Evolutionary conservation across 2,888 invertebrate species (phyloP), one percentile per base, ranked within the genome.

Genomic region (Campaea margaritaria): DNA sequence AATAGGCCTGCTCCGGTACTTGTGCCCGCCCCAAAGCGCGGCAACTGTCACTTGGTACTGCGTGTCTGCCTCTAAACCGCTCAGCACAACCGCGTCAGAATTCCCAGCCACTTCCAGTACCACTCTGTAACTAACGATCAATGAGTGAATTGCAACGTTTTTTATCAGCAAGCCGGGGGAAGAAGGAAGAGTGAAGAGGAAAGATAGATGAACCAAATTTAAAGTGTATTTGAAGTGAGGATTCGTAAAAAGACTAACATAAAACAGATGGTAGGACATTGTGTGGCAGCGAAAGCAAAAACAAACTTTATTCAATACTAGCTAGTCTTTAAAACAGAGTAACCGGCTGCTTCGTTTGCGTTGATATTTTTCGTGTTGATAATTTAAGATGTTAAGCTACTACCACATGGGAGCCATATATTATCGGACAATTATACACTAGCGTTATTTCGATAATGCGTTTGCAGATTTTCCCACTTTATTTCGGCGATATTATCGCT

Each of bases 21-120:
- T 96, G 78, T 95, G 96, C 61, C 97, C 96, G 74, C 95, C 95
- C 93, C 96, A 95, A 66, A 97, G 95, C 55, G 97, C 97, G 63
- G 97, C 96, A 51, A 97, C 97, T 2, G 96, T 96, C 64, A 97
- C 94, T 76, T 97, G 97, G 85, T 97, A 97, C 89, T 97, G 97
- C 21, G 97, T 97, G 86, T 97, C 96, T 16, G 97, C 96, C 81
- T 95, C 94, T 67, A 97, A 93, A 46, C 96, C 96, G 82, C 95
- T 96, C 81, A 97, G 90, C 69, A 96, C 96, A 74, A 97, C 96
- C 67, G 96, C 96, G 85, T 96, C 97, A 65, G 96, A 96, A 92
- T 96, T 97, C 73, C 97, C 97, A 75, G 97, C 97, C 86, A 97
- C 97, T 87, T 96, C 96, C 93, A 96, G 94, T 93, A 97, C 97